Evolutionary conservation across 1,140 invertebrate species (phyloP).

Genomic region (Sycobia sp.): DNA sequence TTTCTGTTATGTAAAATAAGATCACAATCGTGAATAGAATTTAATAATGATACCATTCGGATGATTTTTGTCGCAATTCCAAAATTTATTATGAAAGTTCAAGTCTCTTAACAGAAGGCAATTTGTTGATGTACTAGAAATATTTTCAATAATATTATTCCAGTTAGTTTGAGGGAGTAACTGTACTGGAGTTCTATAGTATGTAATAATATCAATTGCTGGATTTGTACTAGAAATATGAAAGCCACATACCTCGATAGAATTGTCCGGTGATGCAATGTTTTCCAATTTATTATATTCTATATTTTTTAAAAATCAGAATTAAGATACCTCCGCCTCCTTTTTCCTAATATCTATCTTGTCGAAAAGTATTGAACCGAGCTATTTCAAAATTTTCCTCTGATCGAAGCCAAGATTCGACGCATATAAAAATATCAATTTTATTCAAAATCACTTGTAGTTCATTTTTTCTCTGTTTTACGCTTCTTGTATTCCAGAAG

Average conservation of each 20-base stretch:
- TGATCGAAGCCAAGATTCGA: background rate
- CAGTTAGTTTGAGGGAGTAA: background rate
- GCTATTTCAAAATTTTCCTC: background rate
- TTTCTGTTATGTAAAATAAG: background rate
- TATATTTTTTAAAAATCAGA: background rate
- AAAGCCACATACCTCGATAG: background rate
- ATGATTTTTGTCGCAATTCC: background rate
- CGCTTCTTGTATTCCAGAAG: background rate
- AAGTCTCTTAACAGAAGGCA: background rate
- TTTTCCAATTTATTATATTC: background rate
- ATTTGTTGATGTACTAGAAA: background rate
- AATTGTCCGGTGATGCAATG: background rate
- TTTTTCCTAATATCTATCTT: background rate
- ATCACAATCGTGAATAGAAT: background rate
- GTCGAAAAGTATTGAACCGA: background rate
- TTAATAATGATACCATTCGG: background rate
- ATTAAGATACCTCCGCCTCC: conserved; percentile 4
- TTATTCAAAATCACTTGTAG: background rate
- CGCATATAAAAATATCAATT: background rate
- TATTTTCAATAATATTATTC: background rate
- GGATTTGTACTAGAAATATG: background rate
- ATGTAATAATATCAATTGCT: background rate
- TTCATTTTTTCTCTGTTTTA: background rate
- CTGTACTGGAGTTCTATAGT: background rate
- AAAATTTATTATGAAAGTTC: background rate